Conservation (phyloP, 2,888 invertebrate genomes). For the Spodoptera picta region DNA sequence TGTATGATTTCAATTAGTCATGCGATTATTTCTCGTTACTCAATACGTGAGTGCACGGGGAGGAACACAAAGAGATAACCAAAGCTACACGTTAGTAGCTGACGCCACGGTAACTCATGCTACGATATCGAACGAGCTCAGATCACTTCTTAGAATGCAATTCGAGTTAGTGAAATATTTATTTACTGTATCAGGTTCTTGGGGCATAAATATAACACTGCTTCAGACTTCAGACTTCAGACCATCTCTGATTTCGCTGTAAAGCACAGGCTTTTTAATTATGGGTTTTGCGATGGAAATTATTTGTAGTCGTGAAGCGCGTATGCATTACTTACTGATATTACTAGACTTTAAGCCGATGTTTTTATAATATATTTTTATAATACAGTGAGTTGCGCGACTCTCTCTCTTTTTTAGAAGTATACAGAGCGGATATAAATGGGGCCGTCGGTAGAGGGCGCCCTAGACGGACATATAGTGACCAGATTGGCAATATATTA, state of each 20-base stretch:
- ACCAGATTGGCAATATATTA: too few relatives aligned
- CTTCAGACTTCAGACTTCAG: conserved; percentile 60
- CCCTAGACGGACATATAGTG: too few relatives aligned
- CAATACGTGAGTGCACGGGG: conserved; percentile 62
- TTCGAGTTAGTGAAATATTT: conserved; percentile 82
- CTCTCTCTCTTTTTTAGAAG: too few relatives aligned
- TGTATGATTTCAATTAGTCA: conserved; percentile 77
- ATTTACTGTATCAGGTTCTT: conserved; percentile 83
- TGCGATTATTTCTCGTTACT: conserved; percentile 79
- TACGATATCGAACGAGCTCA: conserved; percentile 67
- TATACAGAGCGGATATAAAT: too few relatives aligned
- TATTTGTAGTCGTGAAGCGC: conserved; percentile 36
- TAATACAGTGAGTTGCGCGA: too few relatives aligned
- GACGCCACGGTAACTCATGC: conserved; percentile 74
- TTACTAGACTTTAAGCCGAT: neutral
- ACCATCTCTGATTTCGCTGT: conserved; percentile 69
- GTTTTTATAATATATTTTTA: too few relatives aligned
- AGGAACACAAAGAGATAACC: conserved; percentile 64
- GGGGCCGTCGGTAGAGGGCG: too few relatives aligned
- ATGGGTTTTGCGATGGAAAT: conserved; percentile 57
- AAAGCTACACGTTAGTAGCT: conserved; percentile 71
- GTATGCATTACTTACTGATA: conserved; percentile 4
- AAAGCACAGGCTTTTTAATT: conserved; percentile 70
- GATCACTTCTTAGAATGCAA: conserved; percentile 82
- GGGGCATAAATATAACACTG: conserved; percentile 69